Conservation (phyloP, 2,888 invertebrate species). For the Epirrita christyi region DNA sequence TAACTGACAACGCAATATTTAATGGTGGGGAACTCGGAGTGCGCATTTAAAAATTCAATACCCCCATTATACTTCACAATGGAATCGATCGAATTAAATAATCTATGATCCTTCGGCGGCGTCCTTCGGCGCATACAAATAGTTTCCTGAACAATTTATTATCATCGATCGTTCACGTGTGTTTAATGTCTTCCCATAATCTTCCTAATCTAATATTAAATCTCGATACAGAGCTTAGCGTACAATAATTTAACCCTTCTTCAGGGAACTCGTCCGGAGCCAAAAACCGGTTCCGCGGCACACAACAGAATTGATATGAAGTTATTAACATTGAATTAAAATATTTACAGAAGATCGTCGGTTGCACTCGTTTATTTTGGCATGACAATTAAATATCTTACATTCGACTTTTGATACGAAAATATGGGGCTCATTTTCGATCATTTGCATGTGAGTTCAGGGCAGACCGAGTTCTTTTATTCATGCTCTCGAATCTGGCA, state of each 20-base stretch:
- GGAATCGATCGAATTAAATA: constrained; percentile 59
- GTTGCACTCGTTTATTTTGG: constrained; percentile 69
- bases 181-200: constrained; percentile 40
- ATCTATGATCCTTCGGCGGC: constrained; percentile 43
- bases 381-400: constrained; percentile 73
- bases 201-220: constrained; percentile 54
- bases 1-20: constrained; percentile 46
- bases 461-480: constrained; percentile 67
- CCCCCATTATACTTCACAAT: constrained; percentile 47
- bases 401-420: constrained; percentile 51
- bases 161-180: constrained; percentile 32
- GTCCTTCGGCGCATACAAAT: constrained; percentile 33
- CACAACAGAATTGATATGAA: constrained; percentile 60
- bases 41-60: constrained; percentile 54
- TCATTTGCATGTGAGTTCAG: constrained; percentile 67
- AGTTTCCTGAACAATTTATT: constrained; percentile 30
- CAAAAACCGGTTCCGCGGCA: constrained; percentile 58
- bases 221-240: constrained; percentile 48
- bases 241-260: constrained; percentile 60
- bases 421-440: constrained; percentile 58
- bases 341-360: constrained; percentile 67
- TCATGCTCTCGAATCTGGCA: constrained; percentile 71
- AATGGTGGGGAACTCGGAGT: constrained; percentile 44
- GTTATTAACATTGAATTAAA: constrained; percentile 76
- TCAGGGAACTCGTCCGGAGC: constrained; percentile 27